Base-by-base conservation (phyloP, 2,113 vertebrate species). In the Mus pahari region DNA sequence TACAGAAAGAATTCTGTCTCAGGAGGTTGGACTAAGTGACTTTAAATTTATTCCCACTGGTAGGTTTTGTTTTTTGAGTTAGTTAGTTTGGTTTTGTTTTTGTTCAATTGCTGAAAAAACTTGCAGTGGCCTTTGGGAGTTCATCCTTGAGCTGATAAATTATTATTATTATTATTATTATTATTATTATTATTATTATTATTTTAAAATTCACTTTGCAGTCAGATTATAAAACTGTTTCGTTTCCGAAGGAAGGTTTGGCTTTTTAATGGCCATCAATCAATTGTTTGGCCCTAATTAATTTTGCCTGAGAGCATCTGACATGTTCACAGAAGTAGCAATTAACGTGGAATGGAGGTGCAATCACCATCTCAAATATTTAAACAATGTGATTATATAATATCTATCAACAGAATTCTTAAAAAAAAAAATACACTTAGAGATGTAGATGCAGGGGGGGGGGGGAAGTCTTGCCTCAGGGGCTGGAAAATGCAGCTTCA, bases 371-470 rank as follows among this genome's bases (percentile, higher is more conserved):
- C 96, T 98, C 93, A 97, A 96, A 89, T 87, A 97, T 78, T 96
- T 98, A 92, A 45, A 89, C 97, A 97, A 86, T 42, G 45, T 87
- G 74, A 19, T 82, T 96, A 66, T 97, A 97, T 97, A 95, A 96
- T 92, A 96, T 81, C 90, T 96, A 97, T 96, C 96, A 97, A 96
- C 96, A 94, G 84, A 84, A 58, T 48, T 36, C 13, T 66, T 24
- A 20, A 7, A 64, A 7, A 64, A 48, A 42, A 42, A 20, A n/a
- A 90, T 50, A 68, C 53, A 68, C 55, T 24, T 28, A 78, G 66
- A 73, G 75, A 96, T 91, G 42, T 86, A 91, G 89, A 96, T 20
- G 53, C 26, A 74, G 90, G 71, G 11, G 53, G 10, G 53, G 10
- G 9, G 33, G 16, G 3, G 48, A 71, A 53, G 28, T 28, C 90